phyloP scores from a whole-genome alignment of 1,140 invertebrate genomes.

The Latrodectus geometricus region DNA sequence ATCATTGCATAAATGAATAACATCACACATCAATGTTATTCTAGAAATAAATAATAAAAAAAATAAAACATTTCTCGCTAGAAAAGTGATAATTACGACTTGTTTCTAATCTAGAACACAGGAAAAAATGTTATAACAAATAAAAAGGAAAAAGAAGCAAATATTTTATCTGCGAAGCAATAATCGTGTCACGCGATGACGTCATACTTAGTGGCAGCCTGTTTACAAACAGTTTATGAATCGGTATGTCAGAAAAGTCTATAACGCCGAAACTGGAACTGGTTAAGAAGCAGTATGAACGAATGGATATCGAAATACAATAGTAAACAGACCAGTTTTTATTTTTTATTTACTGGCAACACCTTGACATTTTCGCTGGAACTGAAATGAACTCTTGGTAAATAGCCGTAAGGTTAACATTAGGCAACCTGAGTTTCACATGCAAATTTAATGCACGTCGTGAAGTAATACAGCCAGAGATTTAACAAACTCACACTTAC shows the following conservation, averaged over 20 bases:
- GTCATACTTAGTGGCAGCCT: slow-evolving; percentile 10
- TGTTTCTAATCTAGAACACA: too few relatives aligned
- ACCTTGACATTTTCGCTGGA: slow-evolving; percentile 23
- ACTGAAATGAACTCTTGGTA: too few relatives aligned
- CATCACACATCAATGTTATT: too few relatives aligned
- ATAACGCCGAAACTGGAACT: too few relatives aligned
- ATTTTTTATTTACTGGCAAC: slow-evolving; percentile 2
- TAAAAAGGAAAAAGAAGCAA: neutral
- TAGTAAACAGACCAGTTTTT: slow-evolving; percentile 29
- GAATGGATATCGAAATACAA: slow-evolving; percentile 2
- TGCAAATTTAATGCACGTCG: too few relatives aligned
- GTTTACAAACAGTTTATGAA: slow-evolving; percentile 49
- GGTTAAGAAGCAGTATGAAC: too few relatives aligned
- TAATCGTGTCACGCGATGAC: slow-evolving; percentile 37
- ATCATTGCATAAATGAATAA: too few relatives aligned
- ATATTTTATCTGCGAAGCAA: neutral
- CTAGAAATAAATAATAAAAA: neutral
- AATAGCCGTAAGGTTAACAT: too few relatives aligned
- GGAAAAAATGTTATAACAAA: neutral
- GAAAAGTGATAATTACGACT: neutral
- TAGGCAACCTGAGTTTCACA: neutral
- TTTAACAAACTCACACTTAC: too few relatives aligned
- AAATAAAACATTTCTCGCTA: neutral
- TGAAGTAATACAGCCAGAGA: too few relatives aligned
- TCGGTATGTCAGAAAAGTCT: too few relatives aligned